Percentiles rank a stretch among this genome's conserved stretches.
Evolutionary conservation across 2,797 vertebrate species (phyloP).

Genomic region (Perdix hodgsoniae): DNA sequence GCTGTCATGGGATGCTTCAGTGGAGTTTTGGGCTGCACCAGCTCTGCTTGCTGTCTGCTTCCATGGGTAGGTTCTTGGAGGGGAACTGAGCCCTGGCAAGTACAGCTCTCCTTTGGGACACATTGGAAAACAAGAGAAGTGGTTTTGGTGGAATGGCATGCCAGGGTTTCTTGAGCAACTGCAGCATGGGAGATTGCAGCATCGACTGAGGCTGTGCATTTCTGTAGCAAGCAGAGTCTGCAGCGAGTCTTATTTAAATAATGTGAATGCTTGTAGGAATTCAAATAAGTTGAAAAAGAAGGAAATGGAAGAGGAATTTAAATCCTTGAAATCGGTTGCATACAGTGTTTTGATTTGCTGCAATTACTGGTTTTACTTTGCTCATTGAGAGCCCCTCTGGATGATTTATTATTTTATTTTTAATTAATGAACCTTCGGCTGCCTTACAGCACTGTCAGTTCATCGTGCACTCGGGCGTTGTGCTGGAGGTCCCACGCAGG

Average conservation of each 20-base stretch:
- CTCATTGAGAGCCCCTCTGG: background rate
- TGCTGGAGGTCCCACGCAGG: background rate
- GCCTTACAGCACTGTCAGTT: background rate
- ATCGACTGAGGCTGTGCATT: background rate
- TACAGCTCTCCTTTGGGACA: background rate
- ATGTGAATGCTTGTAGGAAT: background rate
- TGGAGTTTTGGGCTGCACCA: background rate
- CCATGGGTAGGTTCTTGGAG: background rate
- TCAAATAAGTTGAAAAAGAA: background rate
- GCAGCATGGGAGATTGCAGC: background rate
- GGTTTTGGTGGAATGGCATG: background rate
- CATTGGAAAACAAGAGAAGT: background rate
- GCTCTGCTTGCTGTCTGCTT: background rate
- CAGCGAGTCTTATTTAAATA: background rate
- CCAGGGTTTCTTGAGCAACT: background rate
- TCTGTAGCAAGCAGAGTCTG: background rate
- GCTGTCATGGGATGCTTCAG: background rate
- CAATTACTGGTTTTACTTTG: background rate
- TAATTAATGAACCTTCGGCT: background rate
- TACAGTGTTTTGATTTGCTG: background rate
- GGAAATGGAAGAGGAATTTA: background rate
- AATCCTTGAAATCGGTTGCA: background rate
- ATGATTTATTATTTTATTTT: background rate
- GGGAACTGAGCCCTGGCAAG: background rate
- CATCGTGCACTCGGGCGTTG: fast-evolving